These are phyloP conservation scores for Illadopsis cleaveri DNA, from an alignment of 2,113 vertebrate species.

Conservation along the genomic window DNA sequence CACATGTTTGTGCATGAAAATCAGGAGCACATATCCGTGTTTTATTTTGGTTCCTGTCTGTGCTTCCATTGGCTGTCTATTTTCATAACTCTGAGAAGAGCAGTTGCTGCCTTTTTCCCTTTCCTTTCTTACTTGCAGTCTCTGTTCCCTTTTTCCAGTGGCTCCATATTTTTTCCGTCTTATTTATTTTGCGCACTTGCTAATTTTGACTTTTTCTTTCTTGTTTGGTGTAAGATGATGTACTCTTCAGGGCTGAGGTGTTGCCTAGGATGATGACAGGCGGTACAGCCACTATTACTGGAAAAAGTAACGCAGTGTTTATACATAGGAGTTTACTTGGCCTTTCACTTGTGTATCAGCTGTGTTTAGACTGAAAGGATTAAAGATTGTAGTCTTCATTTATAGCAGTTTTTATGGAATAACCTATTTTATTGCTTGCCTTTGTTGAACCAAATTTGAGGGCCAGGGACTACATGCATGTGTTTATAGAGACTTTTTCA, in stretches of 20 bases:
- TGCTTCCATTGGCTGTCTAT: slow-evolving; percentile 8
- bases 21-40: neutral
- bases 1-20: neutral
- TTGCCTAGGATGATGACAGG: neutral
- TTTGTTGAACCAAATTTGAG: neutral
- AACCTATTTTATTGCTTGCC: neutral
- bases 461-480: neutral
- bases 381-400: neutral
- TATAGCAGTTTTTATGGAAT: neutral
- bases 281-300: neutral
- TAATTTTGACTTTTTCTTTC: neutral
- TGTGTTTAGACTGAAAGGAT: neutral
- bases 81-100: slow-evolving; percentile 18
- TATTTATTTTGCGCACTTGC: neutral
- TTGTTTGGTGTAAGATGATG: neutral
- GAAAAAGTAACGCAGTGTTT: neutral
- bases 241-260: neutral
- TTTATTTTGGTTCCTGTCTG: slow-evolving; percentile 23
- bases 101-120: neutral
- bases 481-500: neutral
- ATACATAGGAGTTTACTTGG: neutral
- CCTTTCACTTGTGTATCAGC: neutral
- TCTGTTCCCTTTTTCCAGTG: neutral
- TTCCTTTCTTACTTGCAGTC: neutral
- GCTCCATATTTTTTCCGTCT: neutral